Conservation (phyloP, 2,797 vertebrate species). For the Anas capensis region DNA sequence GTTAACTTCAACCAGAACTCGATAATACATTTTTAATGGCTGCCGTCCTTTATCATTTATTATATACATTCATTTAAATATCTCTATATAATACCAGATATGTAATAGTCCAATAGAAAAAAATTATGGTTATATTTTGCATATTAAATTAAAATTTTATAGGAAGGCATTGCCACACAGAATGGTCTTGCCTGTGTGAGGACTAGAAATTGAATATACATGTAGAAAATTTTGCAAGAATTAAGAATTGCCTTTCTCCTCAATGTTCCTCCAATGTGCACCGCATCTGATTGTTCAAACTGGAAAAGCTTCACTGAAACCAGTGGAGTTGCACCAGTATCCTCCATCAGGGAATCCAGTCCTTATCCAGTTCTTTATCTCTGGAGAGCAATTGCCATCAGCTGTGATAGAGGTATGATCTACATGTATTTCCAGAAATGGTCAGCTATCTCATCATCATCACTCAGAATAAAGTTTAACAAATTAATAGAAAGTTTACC, state of each 20-base stretch:
- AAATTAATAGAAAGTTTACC: not conserved
- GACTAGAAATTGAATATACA: not conserved
- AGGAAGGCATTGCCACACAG: not conserved
- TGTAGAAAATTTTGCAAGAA: not conserved
- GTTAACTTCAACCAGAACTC: not conserved
- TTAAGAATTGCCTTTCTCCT: not conserved
- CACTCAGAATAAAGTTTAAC: not conserved
- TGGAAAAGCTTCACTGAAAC: not conserved
- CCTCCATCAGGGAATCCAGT: not conserved
- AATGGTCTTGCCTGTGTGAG: not conserved
- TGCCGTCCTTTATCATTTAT: not conserved
- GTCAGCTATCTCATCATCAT: not conserved
- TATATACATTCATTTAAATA: not conserved
- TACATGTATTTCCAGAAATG: not conserved
- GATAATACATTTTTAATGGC: not conserved
- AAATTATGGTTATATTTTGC: not conserved
- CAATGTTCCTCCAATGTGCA: not conserved
- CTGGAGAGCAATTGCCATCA: not conserved
- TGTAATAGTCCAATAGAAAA: not conserved
- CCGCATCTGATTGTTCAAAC: not conserved
- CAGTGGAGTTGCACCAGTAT: not conserved
- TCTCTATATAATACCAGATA: not conserved
- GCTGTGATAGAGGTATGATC: not conserved
- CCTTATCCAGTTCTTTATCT: not conserved
- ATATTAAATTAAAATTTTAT: not conserved